Evolutionary conservation across 2,888 invertebrate genomes (phyloP).

Genomic region (Clusia tigrina): DNA sequence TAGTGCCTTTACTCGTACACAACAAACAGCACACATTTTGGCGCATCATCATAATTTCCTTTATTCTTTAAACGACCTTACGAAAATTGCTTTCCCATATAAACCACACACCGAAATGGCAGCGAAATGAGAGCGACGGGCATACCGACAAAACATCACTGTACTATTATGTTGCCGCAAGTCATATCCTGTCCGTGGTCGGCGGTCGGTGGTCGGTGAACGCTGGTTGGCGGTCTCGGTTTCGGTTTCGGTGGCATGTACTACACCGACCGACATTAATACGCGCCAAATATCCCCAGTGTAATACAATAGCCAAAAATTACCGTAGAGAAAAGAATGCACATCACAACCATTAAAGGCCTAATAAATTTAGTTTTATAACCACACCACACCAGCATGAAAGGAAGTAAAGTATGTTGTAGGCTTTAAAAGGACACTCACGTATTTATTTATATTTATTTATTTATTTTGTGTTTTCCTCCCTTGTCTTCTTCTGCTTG

Average conservation of each 20-base stretch:
- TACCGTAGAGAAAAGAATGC: not conserved
- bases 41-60: constrained; percentile 2
- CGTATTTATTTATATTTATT: not conserved
- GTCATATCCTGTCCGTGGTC: constrained; percentile 2
- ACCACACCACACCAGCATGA: not conserved
- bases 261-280: not conserved
- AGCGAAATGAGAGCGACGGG: not conserved
- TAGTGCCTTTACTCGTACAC: no score
- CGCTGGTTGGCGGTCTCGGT: no score
- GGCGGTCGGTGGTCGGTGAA: no score
- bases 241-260: no score
- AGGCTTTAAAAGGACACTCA: not conserved
- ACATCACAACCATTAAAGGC: constrained; percentile 43
- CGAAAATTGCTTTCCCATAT: not conserved
- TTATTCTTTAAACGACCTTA: not conserved
- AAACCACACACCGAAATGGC: no score
- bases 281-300: not conserved
- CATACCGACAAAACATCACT: not conserved
- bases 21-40: no score
- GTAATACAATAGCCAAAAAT: not conserved
- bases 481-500: no score
- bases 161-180: not conserved
- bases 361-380: constrained; percentile 44
- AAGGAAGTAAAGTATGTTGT: not conserved
- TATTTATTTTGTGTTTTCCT: not conserved